Percentiles rank a stretch among this genome's conserved stretches.
phyloP scores from a whole-genome alignment of 2,888 invertebrate genomes.

The Trichogramma evanescens region DNA sequence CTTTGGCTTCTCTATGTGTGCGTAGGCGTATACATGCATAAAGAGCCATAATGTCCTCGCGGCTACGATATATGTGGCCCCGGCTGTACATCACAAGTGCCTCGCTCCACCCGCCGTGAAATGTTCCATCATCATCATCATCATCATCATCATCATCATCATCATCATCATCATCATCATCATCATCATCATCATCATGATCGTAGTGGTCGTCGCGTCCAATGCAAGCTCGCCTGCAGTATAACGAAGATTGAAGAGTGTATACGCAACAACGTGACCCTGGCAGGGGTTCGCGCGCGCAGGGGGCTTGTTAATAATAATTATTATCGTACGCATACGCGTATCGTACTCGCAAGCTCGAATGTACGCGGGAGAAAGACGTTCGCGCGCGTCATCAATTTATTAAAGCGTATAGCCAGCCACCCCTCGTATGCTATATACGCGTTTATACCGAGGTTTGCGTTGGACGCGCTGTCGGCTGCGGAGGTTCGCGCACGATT shows the following conservation, averaged over 20 bases:
- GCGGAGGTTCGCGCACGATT: too few species aligned
- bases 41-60: neutral
- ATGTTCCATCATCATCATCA: constrained; percentile 11
- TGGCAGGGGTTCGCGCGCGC: neutral
- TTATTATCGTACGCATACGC: constrained; percentile 15
- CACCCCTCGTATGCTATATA: neutral
- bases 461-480: too few species aligned
- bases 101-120: too few species aligned
- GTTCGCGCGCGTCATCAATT: constrained; percentile 21
- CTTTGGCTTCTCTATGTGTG: too few species aligned
- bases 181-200: too few species aligned
- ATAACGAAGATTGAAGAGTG: constrained; percentile 30
- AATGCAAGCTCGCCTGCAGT: constrained; percentile 5
- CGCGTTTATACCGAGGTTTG: too few species aligned
- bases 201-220: neutral
- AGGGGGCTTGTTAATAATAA: constrained; percentile 22
- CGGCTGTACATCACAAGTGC: too few species aligned
- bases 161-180: neutral
- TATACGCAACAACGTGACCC: neutral
- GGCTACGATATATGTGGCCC: neutral
- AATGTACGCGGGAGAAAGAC: too few species aligned
- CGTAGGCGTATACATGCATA: too few species aligned
- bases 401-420: constrained; percentile 12
- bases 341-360: too few species aligned
- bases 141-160: neutral